Evolutionary conservation across 2,113 vertebrate genomes (phyloP).

Genomic region (Chroicocephalus ridibundus): DNA sequence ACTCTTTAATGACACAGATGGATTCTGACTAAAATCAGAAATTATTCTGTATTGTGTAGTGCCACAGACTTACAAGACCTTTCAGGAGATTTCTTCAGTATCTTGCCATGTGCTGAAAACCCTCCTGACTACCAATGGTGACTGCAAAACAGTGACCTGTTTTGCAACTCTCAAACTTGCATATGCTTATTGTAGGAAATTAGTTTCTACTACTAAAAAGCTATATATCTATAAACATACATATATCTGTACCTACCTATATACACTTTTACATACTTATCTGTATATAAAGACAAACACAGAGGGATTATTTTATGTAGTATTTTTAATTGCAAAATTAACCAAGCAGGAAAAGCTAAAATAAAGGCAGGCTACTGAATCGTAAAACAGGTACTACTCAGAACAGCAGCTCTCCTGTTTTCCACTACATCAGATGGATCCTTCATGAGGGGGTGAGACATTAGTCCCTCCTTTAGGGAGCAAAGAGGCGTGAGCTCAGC

Average conservation of each 20-base stretch:
- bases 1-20: neutral
- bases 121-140: neutral
- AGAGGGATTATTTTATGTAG: neutral
- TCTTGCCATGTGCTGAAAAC: neutral
- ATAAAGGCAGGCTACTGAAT: neutral
- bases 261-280: neutral
- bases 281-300: neutral
- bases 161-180: neutral
- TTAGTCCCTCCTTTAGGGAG: neutral
- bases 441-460: neutral
- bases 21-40: neutral
- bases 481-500: neutral
- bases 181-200: neutral
- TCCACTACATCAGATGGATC: neutral
- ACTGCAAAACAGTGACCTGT: neutral
- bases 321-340: neutral
- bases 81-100: neutral
- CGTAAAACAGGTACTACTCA: neutral
- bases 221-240: neutral
- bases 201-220: neutral
- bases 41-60: neutral
- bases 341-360: neutral
- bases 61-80: neutral
- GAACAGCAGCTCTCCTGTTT: neutral
- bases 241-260: neutral